Conservation (phyloP, 2,888 invertebrate species). For the Argyresthia albistria region DNA sequence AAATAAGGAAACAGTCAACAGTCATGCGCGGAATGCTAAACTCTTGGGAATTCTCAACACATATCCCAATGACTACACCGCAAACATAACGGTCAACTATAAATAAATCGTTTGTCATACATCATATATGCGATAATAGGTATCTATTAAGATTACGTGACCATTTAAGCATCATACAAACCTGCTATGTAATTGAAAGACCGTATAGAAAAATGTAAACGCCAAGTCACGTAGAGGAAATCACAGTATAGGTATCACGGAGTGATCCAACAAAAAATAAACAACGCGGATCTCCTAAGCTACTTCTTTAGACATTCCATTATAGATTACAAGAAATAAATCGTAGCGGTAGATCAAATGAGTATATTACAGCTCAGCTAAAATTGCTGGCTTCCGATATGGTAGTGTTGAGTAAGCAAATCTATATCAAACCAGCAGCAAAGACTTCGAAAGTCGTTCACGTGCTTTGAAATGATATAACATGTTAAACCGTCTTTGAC, state of each 20-base stretch:
- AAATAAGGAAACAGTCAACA: no score
- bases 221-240: slow-evolving; percentile 8
- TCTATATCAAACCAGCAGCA: slow-evolving; percentile 9
- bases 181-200: background rate
- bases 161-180: slow-evolving; percentile 14
- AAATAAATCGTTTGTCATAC: background rate
- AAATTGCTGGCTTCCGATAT: slow-evolving; percentile 2
- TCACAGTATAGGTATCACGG: background rate
- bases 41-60: background rate
- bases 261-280: slow-evolving; percentile 1
- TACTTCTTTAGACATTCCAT: no score
- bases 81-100: background rate
- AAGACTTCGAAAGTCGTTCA: slow-evolving; percentile 23
- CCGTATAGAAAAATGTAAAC: slow-evolving; percentile 3
- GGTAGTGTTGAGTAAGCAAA: slow-evolving; percentile 1
- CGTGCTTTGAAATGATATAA: slow-evolving; percentile 8
- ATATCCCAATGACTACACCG: background rate
- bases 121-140: slow-evolving; percentile 6
- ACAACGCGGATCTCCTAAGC: slow-evolving; percentile 1
- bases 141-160: slow-evolving; percentile 17
- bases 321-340: no score
- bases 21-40: background rate
- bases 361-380: background rate
- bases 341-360: no score
- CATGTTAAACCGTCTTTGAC: background rate